Base-by-base conservation (phyloP, 2,113 vertebrate species). In the Columba janthina region DNA sequence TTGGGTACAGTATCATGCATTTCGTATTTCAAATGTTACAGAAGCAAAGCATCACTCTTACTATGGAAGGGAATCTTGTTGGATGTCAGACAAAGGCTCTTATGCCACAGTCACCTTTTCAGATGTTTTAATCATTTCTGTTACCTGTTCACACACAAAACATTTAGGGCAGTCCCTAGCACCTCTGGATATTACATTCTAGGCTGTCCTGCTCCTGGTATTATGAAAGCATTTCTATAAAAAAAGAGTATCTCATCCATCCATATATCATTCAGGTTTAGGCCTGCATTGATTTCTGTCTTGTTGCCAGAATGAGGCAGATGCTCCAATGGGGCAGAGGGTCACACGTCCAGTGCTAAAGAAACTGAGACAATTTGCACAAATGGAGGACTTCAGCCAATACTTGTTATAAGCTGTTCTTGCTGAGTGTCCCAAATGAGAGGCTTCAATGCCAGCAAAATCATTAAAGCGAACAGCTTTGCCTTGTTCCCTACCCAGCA, bases 391-490 rank as follows among this genome's bases (percentile, higher is more conserved):
- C 42, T 93, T 92, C 48, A 75, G 88, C 92, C 96, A 95, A 76
- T 85, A 78, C 40, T 65, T 89, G 80, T 85, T 72, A 72, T 87
- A 94, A 76, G 73, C 54, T 89, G 28, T 69, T 96, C 90, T 91
- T 72, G 48, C 88, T 76, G 76, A 87, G 75, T 7, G 2, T 90
- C 90, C 83, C 92, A 93, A 88, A 86, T 61, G 73, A 92, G 62
- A 58, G 28, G 57, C 69, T 94, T 89, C 65, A 19, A 40, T 95
- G 96, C 96, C 93, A 95, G 90, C 50, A 89, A 86, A 96, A 92
- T 95, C 93, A 90, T 90, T 95, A 84, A 84, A 81, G 83, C 61
- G 83, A 95, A 36, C 76, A 84, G 80, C 73, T 89, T 85, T 93
- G 76, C 90, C 79, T 79, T 60, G 75, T 74, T 90, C 61, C 73